Percentiles rank a stretch among this genome's conserved stretches.
Evolutionary conservation across 2,797 vertebrate species (phyloP).

Genomic region (Alcedo atthis): DNA sequence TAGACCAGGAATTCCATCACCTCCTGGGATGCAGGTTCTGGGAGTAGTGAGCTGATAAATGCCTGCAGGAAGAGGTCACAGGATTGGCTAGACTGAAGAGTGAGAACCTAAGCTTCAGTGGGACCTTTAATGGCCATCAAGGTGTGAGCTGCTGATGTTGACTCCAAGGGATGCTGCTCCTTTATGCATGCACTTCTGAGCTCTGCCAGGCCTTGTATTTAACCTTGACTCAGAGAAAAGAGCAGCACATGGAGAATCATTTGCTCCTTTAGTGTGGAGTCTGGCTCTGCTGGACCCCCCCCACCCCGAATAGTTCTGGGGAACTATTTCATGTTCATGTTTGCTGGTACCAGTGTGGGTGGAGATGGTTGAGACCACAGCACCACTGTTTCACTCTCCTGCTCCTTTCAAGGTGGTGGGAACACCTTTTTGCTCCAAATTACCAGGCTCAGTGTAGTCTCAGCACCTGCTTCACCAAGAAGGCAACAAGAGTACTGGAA

Average conservation of each 20-base stretch:
- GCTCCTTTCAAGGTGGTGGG: not conserved
- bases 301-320: not conserved
- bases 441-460: not conserved
- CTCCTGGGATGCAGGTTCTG: not conserved
- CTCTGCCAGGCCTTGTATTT: not conserved
- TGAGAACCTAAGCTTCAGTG: not conserved
- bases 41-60: not conserved
- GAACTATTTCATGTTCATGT: not conserved
- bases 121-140: not conserved
- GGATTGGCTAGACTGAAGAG: not conserved
- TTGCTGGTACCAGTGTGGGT: not conserved
- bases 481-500: not conserved
- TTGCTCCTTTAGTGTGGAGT: not conserved
- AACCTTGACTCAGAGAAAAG: not conserved
- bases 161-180: not conserved
- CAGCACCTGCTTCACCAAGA: not conserved
- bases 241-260: not conserved
- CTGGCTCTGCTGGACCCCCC: not conserved
- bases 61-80: not conserved
- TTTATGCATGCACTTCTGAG: not conserved
- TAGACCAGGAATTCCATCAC: too few species aligned
- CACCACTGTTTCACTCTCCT: not conserved
- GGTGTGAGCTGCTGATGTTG: accelerated
- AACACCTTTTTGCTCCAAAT: not conserved
- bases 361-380: not conserved